These are phyloP conservation scores for Helarctos malayanus DNA, from an alignment of 2,797 vertebrate species.

Conservation along the genomic window DNA sequence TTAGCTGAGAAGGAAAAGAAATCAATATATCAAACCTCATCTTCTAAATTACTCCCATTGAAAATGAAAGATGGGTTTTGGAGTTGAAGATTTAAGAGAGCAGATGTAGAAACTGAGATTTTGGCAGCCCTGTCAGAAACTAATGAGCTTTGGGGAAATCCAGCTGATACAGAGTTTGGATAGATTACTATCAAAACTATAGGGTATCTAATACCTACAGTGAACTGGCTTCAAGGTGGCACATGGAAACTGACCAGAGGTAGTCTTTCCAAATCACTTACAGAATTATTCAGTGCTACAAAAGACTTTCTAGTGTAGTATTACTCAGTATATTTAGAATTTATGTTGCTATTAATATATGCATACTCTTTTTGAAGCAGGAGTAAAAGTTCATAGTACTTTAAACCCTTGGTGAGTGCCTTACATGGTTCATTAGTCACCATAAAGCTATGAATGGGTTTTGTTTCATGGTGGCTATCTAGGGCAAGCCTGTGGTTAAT, in stretches of 20 bases:
- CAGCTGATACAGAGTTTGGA: constrained; percentile 43
- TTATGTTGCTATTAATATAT: background rate
- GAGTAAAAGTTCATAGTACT: background rate
- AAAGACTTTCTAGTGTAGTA: background rate
- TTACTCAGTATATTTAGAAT: background rate
- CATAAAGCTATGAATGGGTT: background rate
- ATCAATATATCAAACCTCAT: background rate
- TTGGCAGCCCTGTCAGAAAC: constrained; percentile 64
- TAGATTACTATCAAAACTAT: constrained; percentile 41
- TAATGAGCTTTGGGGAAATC: constrained; percentile 75
- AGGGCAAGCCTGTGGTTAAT: background rate
- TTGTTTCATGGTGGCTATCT: background rate
- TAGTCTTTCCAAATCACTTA: constrained; percentile 29
- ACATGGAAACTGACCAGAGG: background rate
- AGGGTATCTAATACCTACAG: background rate
- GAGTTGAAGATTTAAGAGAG: constrained; percentile 59
- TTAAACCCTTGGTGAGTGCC: background rate
- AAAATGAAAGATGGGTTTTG: constrained; percentile 74
- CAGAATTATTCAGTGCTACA: background rate
- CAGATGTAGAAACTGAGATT: constrained; percentile 76
- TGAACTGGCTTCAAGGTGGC: background rate
- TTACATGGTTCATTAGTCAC: background rate
- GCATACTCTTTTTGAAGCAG: background rate
- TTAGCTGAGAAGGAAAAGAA: constrained; percentile 35
- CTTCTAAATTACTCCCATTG: constrained; percentile 71